Evolutionary conservation across 2,113 vertebrate species (phyloP), one percentile per base, ranked within the genome.

Genomic region (Mixornis gularis): DNA sequence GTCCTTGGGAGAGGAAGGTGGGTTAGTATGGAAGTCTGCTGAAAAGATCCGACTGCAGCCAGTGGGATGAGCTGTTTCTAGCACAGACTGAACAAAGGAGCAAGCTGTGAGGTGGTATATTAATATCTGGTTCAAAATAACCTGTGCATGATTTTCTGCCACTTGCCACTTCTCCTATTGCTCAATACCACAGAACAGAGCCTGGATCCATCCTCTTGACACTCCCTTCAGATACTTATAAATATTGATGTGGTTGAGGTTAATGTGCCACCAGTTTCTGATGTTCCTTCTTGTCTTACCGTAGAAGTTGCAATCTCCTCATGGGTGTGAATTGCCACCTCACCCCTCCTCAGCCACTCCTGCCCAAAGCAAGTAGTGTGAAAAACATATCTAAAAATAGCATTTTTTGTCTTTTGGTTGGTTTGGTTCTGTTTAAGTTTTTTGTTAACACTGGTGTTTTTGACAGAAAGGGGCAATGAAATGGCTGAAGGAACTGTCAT

Each of bases 371-470:
- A 65, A 40, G 25, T 11, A 44, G 14, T 19, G 40, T 30, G 70
- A 24, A 19, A 84, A 53, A 34, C 7, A 8, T 18, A 49, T 12
- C 12, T 46, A 51, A 91, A 40, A 63, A 25, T 2, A 51, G 2
- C 2, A 2, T 3, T 1, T 70, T 43, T 44, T 21, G 4, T 14
- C 6, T 15, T 56, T 58, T 3, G 1, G 8, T 49, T 44, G 2
- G 3, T 18, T 59, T 59, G 3, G 7, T 53, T 74, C 29, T 34
- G 17, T 5, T 26, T n/a, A 38, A 7, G 0, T 4, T 49, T 81
- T 66, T 55, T 73, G 4, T 51, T 53, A 48, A 40, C 10, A 7
- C 11, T 43, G 7, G 11, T 69, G 16, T 1, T 72, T 83, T 65
- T 89, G 79, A 58, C 13, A 81, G 40, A 87, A 89, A 40, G 10